phyloP scores from a whole-genome alignment of 2,797 vertebrate genomes.

The Micropoecilia bifurca region DNA sequence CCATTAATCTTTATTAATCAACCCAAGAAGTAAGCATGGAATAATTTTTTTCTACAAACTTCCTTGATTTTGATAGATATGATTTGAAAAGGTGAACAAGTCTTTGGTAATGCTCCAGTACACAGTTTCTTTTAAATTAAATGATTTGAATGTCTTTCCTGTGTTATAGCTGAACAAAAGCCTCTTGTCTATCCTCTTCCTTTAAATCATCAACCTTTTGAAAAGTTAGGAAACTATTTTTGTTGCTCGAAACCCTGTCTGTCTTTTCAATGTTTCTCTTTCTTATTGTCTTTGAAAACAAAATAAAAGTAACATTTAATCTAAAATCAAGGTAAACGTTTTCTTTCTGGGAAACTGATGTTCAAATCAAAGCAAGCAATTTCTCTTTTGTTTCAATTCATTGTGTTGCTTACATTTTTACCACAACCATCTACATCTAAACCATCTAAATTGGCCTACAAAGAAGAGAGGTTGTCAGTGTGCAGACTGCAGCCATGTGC shows the following conservation, averaged over 20 bases:
- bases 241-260: background rate
- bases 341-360: background rate
- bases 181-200: background rate
- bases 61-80: background rate
- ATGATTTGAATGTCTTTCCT: background rate
- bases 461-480: background rate
- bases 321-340: background rate
- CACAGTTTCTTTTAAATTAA: background rate
- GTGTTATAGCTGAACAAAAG: background rate
- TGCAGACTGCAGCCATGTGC: background rate
- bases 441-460: background rate
- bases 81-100: background rate
- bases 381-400: background rate
- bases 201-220: constrained; percentile 17
- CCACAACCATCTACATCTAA: background rate
- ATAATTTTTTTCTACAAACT: background rate
- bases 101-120: background rate
- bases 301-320: background rate
- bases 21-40: background rate
- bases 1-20: background rate
- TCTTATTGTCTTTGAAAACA: background rate
- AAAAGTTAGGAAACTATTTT: background rate
- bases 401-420: background rate
- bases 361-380: background rate
- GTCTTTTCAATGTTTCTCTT: background rate